phyloP scores from a whole-genome alignment of 2,797 vertebrate genomes.

The Lepidocolaptes lacrymiger region DNA sequence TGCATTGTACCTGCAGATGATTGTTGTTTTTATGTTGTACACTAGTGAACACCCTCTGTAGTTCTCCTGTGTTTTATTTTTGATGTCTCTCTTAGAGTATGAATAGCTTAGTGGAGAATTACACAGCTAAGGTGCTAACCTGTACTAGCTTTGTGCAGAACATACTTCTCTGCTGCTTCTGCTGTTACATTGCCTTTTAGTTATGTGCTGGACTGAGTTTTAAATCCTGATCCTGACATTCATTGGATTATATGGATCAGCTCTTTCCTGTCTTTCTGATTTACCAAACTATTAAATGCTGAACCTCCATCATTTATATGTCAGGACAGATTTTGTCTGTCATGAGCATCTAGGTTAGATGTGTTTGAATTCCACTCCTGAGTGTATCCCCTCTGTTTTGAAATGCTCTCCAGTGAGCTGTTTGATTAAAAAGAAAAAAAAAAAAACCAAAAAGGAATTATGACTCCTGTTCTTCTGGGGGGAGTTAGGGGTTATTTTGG shows the following conservation, averaged over 20 bases:
- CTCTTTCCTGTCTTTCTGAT: conserved; percentile 62
- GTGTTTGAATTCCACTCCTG: conserved; percentile 58
- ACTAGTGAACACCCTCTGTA: background rate
- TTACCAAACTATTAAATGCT: conserved; percentile 66
- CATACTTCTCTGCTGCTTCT: background rate
- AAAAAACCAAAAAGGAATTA: background rate
- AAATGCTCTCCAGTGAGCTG: conserved; percentile 18
- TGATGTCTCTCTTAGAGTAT: conserved; percentile 19
- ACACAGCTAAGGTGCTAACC: conserved; percentile 19
- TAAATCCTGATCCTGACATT: conserved; percentile 67
- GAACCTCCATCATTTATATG: conserved; percentile 42
- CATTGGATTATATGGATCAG: conserved; percentile 62
- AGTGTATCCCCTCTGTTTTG: conserved; percentile 35
- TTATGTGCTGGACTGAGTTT: conserved; percentile 51
- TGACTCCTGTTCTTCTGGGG: background rate
- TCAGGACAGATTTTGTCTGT: conserved; percentile 62
- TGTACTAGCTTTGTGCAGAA: background rate
- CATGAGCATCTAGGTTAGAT: conserved; percentile 31
- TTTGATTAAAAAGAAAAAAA: background rate
- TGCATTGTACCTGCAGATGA: conserved; percentile 6
- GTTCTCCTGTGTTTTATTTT: conserved; percentile 44
- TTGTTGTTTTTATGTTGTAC: background rate
- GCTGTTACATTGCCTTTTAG: background rate
- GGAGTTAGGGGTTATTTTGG: background rate
- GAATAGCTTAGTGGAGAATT: conserved; percentile 42